Evolutionary conservation across 1,140 invertebrate genomes (phyloP).

Genomic region (Battus philenor): DNA sequence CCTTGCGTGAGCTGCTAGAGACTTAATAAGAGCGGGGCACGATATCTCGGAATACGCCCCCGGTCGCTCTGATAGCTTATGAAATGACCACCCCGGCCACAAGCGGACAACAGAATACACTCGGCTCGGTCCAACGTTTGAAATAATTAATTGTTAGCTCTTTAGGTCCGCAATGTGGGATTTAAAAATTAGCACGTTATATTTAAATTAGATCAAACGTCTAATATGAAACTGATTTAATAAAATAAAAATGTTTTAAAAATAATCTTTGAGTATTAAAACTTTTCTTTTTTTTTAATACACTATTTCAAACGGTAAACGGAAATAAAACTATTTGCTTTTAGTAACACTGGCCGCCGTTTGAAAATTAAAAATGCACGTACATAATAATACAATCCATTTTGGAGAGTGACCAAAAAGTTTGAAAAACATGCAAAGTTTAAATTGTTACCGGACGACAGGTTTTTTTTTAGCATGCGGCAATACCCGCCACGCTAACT

Average conservation of each 20-base stretch:
- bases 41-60: constrained; percentile 28
- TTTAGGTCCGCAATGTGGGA: no score
- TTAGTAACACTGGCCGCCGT: no score
- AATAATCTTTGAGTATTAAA: no score
- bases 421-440: not conserved
- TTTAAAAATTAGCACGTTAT: no score
- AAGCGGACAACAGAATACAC: constrained; percentile 4
- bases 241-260: no score
- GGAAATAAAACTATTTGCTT: no score
- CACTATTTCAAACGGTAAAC: no score
- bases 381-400: no score
- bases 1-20: constrained; percentile 45
- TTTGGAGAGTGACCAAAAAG: not conserved
- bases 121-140: not conserved
- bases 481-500: constrained; percentile 15
- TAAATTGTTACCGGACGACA: constrained; percentile 4
- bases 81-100: constrained; percentile 8
- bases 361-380: no score
- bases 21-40: constrained; percentile 28
- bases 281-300: no score
- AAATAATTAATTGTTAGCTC: constrained; percentile 1
- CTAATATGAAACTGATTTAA: no score
- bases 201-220: no score
- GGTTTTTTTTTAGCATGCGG: not conserved
- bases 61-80: constrained; percentile 24